A percentile compares a stretch with the other conserved stretches of the same genome.
phyloP scores from a whole-genome alignment of 2,113 vertebrate species.

The Stegostoma tigrinum region DNA sequence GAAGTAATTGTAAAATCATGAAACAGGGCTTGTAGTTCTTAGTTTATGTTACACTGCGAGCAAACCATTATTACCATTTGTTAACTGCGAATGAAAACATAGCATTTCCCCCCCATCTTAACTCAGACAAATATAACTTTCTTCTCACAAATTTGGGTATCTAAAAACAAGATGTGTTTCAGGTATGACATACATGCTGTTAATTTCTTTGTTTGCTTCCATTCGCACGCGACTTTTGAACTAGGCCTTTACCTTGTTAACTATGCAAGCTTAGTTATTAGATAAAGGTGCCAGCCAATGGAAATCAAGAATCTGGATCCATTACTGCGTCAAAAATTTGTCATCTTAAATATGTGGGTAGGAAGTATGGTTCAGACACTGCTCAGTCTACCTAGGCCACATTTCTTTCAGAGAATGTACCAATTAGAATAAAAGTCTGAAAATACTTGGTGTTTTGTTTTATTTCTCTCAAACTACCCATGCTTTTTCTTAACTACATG shows the following conservation, averaged over 20 bases:
- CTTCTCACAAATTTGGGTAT: not conserved
- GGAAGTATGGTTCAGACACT: not conserved
- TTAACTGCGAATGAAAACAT: conserved; percentile 21
- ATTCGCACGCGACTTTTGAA: not conserved
- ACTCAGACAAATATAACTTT: not conserved
- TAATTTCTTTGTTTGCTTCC: not conserved
- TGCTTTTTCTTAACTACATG: not conserved
- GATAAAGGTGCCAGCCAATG: not conserved
- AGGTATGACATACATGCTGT: conserved; percentile 2
- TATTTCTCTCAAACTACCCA: not conserved
- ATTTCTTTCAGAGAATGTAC: conserved; percentile 5
- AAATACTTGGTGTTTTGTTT: not conserved
- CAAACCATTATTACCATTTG: conserved; percentile 1
- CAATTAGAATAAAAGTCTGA: conserved; percentile 30
- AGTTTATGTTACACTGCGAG: not conserved
- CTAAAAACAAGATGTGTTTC: conserved; percentile 3
- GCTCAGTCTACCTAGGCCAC: not conserved
- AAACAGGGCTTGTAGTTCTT: conserved; percentile 17
- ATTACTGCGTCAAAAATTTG: not conserved
- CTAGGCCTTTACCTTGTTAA: not conserved
- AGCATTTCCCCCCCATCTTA: not conserved
- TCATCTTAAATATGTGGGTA: not conserved
- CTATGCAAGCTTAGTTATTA: not conserved
- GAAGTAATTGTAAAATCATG: conserved; percentile 29
- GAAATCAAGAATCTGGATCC: not conserved